phyloP scores from a whole-genome alignment of 2,113 vertebrate species.

The Saccopteryx bilineata region DNA sequence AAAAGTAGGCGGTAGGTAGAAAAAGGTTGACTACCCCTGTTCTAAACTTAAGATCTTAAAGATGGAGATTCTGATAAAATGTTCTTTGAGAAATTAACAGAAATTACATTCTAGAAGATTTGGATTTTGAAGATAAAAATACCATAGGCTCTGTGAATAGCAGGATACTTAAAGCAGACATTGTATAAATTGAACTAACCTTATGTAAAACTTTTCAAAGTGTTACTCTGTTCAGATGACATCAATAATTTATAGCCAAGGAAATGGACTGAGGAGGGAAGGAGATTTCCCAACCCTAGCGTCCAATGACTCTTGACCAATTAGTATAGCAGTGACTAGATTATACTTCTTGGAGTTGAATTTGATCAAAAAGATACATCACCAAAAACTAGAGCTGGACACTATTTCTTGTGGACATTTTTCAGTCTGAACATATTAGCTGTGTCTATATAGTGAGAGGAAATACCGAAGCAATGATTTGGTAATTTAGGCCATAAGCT shows the following conservation, averaged over 20 bases:
- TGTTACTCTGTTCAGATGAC: conserved; percentile 43
- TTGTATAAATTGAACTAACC: conserved; percentile 73
- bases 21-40: no score
- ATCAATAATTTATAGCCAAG: neutral
- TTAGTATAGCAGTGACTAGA: neutral
- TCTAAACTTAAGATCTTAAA: conserved; percentile 39
- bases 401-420: neutral
- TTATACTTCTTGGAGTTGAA: conserved; percentile 29
- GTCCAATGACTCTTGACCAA: neutral
- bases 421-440: conserved; percentile 50
- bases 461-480: conserved; percentile 47
- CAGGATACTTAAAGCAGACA: conserved; percentile 55
- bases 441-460: neutral
- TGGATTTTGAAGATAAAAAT: conserved; percentile 77
- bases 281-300: neutral
- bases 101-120: conserved; percentile 62
- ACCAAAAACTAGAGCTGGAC: neutral
- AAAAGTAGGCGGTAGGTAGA: no score
- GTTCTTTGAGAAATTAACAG: conserved; percentile 64
- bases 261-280: neutral
- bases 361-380: conserved; percentile 2
- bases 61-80: conserved; percentile 39
- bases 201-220: conserved; percentile 52
- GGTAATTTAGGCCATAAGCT: conserved; percentile 27
- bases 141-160: conserved; percentile 62